Conservation (phyloP, 2,797 vertebrate genomes). For the Clarias platycephalus region DNA sequence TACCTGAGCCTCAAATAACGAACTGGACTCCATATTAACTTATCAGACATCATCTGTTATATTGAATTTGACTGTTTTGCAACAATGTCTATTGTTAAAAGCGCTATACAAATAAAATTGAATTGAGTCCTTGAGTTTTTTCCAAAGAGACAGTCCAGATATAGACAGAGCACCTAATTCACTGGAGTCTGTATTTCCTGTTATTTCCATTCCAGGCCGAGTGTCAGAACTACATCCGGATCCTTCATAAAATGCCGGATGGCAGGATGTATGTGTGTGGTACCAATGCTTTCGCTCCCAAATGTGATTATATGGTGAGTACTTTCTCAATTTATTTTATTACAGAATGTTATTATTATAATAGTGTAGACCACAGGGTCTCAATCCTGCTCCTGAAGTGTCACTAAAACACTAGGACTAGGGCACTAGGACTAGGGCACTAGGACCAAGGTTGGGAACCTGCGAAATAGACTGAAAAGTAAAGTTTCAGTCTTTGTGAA, state of each 20-base stretch:
- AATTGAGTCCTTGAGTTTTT: constrained; percentile 57
- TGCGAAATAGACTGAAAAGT: no score
- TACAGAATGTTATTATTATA: not conserved
- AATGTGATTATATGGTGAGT: constrained; percentile 78
- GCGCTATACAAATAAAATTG: not conserved
- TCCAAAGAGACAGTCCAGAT: not conserved
- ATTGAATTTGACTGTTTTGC: no score
- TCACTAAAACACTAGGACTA: no score
- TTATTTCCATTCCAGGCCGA: constrained; percentile 67
- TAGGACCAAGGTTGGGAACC: no score
- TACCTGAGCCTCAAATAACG: no score
- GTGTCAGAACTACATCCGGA: constrained; percentile 80
- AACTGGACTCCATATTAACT: no score
- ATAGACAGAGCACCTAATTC: not conserved
- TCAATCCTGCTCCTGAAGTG: no score
- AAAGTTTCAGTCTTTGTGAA: not conserved
- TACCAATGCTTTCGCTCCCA: constrained; percentile 78
- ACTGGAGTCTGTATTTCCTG: not conserved
- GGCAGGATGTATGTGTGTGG: constrained; percentile 76
- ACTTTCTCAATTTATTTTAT: not conserved
- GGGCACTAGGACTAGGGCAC: no score
- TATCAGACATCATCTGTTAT: no score
- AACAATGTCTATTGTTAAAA: no score
- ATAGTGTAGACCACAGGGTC: no score
- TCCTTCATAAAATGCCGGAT: constrained; percentile 70